Base-by-base conservation (phyloP, 2,113 vertebrate species). In the Kryptolebias marmoratus region DNA sequence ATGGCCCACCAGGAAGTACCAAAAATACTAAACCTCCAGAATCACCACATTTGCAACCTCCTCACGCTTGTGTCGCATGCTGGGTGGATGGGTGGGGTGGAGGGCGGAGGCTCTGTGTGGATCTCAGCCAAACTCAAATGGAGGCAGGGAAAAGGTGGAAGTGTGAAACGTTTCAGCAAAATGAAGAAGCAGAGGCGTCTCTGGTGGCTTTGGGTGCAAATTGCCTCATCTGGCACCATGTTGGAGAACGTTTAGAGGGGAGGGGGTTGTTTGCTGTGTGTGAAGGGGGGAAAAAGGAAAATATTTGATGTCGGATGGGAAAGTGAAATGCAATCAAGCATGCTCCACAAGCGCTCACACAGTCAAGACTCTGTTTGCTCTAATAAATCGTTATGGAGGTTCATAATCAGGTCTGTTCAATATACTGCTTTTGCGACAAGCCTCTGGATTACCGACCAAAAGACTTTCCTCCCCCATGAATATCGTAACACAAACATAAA, bases 151-250 rank as follows among this genome's bases (percentile, higher is more conserved):
- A 48, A 76, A 80, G 79, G 75, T 73, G 66, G 70, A 73, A 82
- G 61, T 22, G 36, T 68, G 63, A 61, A 57, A 36, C n/a, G 52
- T 84, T 89, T 83, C 77, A 72, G 67, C 32, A 66, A 68, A 77
- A 79, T 89, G 86, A 90, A 83, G 86, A 81, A 87, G 86, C 63
- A 71, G 69, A 66, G 68, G 39, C 39, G 56, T 77, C 77, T 84
- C 39, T 70, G 66, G 57, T 56, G 64, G 78, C 54, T 44, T 13
- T 84, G 84, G 84, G 76, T 65, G 80, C 61, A 47, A 16, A 52
- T 61, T 62, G 57, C 79, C 68, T 71, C 56, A 61, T 48, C 75
- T 87, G 83, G 65, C n/a, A 75, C 12, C 27, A 28, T 72, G 27
- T 83, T 78, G 82, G 84, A 89, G 85, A 64, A 83, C 71, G 67